These are phyloP conservation scores for Calyptomena viridis DNA, from an alignment of 2,113 vertebrate species.

Conservation along the genomic window DNA sequence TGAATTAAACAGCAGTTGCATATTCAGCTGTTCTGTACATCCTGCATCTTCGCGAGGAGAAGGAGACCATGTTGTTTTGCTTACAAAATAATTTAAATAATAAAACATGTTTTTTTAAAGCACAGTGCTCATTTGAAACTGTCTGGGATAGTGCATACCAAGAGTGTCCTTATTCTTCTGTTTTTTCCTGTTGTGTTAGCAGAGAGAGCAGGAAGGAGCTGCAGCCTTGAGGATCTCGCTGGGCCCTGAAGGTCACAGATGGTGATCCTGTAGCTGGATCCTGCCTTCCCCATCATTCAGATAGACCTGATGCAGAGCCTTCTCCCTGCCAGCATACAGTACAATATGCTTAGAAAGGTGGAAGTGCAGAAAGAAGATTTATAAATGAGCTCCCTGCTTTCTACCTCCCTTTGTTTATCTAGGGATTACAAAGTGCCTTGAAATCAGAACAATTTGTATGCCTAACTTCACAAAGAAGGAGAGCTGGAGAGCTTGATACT, in stretches of 20 bases:
- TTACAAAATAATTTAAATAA: constrained; percentile 1
- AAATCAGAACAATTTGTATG: not conserved
- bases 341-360: not conserved
- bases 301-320: not conserved
- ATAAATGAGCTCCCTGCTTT: not conserved
- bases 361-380: not conserved
- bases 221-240: not conserved
- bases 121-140: not conserved
- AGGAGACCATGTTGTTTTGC: not conserved
- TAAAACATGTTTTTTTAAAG: not conserved
- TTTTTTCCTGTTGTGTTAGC: not conserved
- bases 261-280: not conserved
- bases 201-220: not conserved
- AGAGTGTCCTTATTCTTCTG: not conserved
- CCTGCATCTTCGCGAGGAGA: not conserved
- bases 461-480: not conserved
- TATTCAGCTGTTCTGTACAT: constrained; percentile 33
- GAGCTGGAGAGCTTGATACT: not conserved
- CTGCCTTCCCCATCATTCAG: not conserved
- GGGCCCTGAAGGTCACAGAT: not conserved
- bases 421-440: not conserved
- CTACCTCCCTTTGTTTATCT: not conserved
- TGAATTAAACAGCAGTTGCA: constrained; percentile 28
- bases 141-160: not conserved
- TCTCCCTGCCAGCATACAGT: not conserved